Percentiles rank a stretch among this genome's conserved stretches.
Evolutionary conservation across 2,797 vertebrate genomes (phyloP).

Genomic region (Lacerta bilineata): DNA sequence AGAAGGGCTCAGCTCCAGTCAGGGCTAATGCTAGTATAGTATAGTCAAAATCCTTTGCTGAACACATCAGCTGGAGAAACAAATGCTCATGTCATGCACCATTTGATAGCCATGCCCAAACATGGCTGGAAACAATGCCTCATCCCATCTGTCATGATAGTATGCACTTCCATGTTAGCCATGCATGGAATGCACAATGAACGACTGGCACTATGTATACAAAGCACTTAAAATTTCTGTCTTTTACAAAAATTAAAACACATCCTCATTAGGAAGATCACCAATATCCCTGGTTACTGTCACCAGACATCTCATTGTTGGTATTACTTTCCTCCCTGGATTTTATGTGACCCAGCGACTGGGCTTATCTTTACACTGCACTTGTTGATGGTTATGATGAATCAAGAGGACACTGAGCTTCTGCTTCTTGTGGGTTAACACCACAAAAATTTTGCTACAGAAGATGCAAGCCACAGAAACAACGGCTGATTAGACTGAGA

Average conservation of each 20-base stretch:
- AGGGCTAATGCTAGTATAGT: background rate
- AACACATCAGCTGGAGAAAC: background rate
- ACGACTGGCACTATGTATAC: background rate
- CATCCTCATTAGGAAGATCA: background rate
- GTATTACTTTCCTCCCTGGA: background rate
- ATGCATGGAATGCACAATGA: background rate
- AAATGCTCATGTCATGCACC: background rate
- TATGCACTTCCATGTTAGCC: background rate
- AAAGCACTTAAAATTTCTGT: background rate
- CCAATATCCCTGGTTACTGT: too few relatives aligned
- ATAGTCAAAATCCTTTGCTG: background rate
- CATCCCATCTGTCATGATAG: background rate
- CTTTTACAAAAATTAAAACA: background rate
- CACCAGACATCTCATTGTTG: too few relatives aligned
- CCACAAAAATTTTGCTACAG: too few relatives aligned
- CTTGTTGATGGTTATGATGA: background rate
- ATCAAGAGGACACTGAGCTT: too few relatives aligned
- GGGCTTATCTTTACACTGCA: background rate
- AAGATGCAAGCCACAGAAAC: too few relatives aligned
- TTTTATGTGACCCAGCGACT: background rate
- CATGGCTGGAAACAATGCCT: background rate
- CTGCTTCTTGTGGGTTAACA: too few relatives aligned
- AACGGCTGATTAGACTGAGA: too few relatives aligned
- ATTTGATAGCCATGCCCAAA: background rate
- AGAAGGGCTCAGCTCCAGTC: background rate